Evolutionary conservation across 2,113 vertebrate genomes (phyloP).

Genomic region (Turnix velox): DNA sequence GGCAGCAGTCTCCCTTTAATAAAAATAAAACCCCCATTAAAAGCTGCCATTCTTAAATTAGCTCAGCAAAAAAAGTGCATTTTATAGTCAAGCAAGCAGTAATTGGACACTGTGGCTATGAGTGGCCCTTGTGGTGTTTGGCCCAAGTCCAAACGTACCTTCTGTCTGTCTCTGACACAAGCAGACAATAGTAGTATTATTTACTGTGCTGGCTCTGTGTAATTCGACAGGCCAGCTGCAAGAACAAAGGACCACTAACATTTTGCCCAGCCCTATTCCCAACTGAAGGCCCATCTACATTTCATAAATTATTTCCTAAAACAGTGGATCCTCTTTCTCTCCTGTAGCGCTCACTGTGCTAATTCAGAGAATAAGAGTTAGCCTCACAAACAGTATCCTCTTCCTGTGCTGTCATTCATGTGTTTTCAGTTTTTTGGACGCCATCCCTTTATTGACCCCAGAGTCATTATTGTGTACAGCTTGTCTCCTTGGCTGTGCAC

Average conservation of each 20-base stretch:
- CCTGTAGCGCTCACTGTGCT: slow-evolving; percentile 32
- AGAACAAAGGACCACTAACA: slow-evolving; percentile 77
- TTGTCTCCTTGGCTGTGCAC: background rate
- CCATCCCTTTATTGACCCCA: background rate
- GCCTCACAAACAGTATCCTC: background rate
- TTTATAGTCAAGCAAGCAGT: slow-evolving; percentile 80
- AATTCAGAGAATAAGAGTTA: slow-evolving; percentile 44
- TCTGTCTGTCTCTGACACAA: slow-evolving; percentile 82
- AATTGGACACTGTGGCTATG: slow-evolving; percentile 82
- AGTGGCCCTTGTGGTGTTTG: slow-evolving; percentile 82
- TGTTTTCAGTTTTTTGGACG: slow-evolving; percentile 13
- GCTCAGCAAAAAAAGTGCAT: slow-evolving; percentile 65
- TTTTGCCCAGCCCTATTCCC: slow-evolving; percentile 74
- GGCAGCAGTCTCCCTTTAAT: slow-evolving; percentile 57
- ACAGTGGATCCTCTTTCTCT: slow-evolving; percentile 42
- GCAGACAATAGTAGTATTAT: slow-evolving; percentile 84
- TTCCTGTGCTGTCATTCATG: slow-evolving; percentile 12
- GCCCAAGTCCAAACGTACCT: slow-evolving; percentile 80
- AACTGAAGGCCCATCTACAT: slow-evolving; percentile 61
- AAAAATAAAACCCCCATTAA: slow-evolving; percentile 57
- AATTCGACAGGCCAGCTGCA: slow-evolving; percentile 81
- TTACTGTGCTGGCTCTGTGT: slow-evolving; percentile 75
- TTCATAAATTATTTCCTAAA: slow-evolving; percentile 76
- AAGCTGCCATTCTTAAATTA: slow-evolving; percentile 78
- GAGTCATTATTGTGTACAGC: background rate